Conservation (phyloP, 2,888 invertebrate species). For the Sinotaia quadrata region DNA sequence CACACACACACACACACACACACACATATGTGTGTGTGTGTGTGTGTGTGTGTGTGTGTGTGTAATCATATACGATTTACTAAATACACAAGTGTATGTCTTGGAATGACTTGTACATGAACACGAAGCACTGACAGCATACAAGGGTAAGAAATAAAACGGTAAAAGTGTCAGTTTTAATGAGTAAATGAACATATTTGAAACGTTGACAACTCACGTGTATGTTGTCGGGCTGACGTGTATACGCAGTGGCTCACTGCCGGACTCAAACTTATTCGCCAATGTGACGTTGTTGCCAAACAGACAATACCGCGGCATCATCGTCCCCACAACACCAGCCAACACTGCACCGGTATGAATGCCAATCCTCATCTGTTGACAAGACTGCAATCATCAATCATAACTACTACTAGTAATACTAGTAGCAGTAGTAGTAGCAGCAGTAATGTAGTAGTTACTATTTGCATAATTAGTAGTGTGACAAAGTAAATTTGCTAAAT, state of each 20-base stretch:
- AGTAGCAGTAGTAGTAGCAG: no score
- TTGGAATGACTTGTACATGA: not conserved
- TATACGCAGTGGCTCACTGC: constrained; percentile 90
- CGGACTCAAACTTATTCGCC: constrained; percentile 96
- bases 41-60: no score
- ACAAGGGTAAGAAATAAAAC: not conserved
- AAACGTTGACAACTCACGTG: constrained; percentile 83
- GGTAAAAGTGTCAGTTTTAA: no score
- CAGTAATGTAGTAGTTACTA: no score
- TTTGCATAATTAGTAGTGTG: no score
- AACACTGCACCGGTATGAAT: constrained; percentile 93
- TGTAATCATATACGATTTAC: no score
- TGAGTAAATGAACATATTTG: not conserved
- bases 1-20: no score
- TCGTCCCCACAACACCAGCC: constrained; percentile 94
- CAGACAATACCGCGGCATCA: constrained; percentile 93
- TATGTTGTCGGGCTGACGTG: constrained; percentile 95
- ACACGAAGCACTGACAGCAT: not conserved
- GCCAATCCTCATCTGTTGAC: constrained; percentile 92
- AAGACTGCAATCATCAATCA: not conserved
- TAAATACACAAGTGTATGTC: no score
- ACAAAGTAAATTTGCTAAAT: no score
- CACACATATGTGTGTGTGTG: no score
- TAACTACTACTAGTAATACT: no score
- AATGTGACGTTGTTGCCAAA: constrained; percentile 96